Conservation (phyloP, 2,797 vertebrate species). For the Acestrorhynchus altus region DNA sequence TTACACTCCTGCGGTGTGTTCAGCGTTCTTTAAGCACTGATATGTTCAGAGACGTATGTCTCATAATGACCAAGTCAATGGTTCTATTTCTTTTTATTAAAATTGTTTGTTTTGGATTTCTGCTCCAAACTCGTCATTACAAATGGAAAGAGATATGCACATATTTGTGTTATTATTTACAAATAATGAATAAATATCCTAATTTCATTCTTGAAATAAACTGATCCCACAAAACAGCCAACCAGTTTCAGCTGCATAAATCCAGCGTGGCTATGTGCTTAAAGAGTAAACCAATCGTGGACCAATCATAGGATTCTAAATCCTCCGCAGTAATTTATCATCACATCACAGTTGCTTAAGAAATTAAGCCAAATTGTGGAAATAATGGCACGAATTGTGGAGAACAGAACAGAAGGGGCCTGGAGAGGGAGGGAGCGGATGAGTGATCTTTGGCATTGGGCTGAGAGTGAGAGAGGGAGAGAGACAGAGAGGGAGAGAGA, state of each 20-base stretch:
- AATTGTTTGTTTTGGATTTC: too few species aligned
- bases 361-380: slow-evolving; percentile 85
- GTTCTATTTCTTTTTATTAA: too few species aligned
- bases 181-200: too few species aligned
- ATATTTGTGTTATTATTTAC: too few species aligned
- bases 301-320: slow-evolving; percentile 55
- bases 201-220: too few species aligned
- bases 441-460: slow-evolving; percentile 73
- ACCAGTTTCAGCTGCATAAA: background rate
- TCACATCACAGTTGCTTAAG: slow-evolving; percentile 75
- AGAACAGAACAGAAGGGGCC: slow-evolving; percentile 69
- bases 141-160: too few species aligned
- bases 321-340: slow-evolving; percentile 68
- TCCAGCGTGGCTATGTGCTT: background rate
- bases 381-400: slow-evolving; percentile 81
- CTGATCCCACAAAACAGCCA: too few species aligned
- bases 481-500: slow-evolving; percentile 81
- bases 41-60: too few species aligned
- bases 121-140: too few species aligned
- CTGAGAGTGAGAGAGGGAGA: slow-evolving; percentile 73
- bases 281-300: slow-evolving; percentile 60
- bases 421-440: slow-evolving; percentile 65
- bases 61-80: too few species aligned
- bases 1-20: too few species aligned
- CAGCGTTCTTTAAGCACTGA: too few species aligned